Evolutionary conservation across 2,888 invertebrate species (phyloP).

Genomic region (Aphodius granarius): DNA sequence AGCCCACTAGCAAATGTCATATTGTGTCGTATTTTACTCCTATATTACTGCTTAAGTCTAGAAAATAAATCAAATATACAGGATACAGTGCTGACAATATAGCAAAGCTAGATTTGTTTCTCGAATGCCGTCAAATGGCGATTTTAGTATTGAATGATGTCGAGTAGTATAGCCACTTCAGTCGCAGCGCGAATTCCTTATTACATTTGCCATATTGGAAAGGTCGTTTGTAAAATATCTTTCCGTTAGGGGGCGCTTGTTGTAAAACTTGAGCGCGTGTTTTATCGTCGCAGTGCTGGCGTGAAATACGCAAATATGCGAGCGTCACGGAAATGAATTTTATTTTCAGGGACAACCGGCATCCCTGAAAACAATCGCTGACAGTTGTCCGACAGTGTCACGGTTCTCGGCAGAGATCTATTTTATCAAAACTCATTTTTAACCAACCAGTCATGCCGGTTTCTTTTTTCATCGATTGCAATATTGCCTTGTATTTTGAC

Average conservation of each 20-base stretch:
- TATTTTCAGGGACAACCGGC: background rate
- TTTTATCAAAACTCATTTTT: background rate
- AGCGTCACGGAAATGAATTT: constrained; percentile 17
- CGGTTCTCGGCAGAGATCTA: background rate
- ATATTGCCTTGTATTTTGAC: no score
- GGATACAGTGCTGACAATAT: no score
- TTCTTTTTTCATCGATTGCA: no score
- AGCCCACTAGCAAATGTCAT: no score
- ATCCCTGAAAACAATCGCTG: background rate
- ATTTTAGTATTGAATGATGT: background rate
- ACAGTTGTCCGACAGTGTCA: background rate
- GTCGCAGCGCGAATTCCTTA: background rate
- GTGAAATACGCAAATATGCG: constrained; percentile 10
- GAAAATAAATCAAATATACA: no score
- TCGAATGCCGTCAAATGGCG: background rate
- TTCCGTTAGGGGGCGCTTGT: background rate
- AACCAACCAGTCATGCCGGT: no score
- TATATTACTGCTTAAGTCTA: no score
- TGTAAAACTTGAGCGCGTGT: background rate
- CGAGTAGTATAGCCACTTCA: no score
- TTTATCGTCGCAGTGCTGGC: background rate
- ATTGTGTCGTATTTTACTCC: no score
- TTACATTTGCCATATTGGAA: background rate
- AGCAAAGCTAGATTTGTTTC: background rate
- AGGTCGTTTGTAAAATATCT: background rate